Conservation (phyloP, 2,113 vertebrate species). For the Larimichthys crocea region DNA sequence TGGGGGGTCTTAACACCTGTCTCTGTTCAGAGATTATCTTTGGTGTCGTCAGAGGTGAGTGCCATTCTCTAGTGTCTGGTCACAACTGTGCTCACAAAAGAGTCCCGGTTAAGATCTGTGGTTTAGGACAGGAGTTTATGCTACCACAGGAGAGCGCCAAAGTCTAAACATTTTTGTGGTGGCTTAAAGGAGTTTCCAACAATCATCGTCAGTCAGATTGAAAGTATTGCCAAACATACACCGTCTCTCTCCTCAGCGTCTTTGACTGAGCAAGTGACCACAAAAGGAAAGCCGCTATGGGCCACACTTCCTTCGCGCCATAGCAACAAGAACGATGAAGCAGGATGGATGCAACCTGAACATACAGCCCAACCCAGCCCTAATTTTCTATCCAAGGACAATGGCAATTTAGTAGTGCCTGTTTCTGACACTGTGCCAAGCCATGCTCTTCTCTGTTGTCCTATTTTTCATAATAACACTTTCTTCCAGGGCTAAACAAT, state of each 20-base stretch:
- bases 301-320: conserved; percentile 10
- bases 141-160: not conserved
- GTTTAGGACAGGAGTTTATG: not conserved
- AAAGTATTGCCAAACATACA: not conserved
- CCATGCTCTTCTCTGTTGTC: conserved; percentile 61
- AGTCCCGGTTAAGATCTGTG: not conserved
- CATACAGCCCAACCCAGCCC: conserved; percentile 13
- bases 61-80: too few relatives aligned
- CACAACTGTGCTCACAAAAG: not conserved
- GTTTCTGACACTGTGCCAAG: conserved; percentile 56
- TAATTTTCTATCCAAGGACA: conserved; percentile 66
- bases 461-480: conserved; percentile 79
- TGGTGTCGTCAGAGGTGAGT: not conserved
- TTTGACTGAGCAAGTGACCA: conserved; percentile 24
- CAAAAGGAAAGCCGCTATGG: not conserved
- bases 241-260: not conserved
- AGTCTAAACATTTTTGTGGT: not conserved
- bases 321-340: conserved; percentile 52
- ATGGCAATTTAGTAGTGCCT: conserved; percentile 58
- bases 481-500: conserved; percentile 79
- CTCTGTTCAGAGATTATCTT: not conserved
- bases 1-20: not conserved
- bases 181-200: not conserved
- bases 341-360: conserved; percentile 25
- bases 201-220: not conserved